phyloP scores from a whole-genome alignment of 2,113 vertebrate genomes.

The Bubo blakistoni region DNA sequence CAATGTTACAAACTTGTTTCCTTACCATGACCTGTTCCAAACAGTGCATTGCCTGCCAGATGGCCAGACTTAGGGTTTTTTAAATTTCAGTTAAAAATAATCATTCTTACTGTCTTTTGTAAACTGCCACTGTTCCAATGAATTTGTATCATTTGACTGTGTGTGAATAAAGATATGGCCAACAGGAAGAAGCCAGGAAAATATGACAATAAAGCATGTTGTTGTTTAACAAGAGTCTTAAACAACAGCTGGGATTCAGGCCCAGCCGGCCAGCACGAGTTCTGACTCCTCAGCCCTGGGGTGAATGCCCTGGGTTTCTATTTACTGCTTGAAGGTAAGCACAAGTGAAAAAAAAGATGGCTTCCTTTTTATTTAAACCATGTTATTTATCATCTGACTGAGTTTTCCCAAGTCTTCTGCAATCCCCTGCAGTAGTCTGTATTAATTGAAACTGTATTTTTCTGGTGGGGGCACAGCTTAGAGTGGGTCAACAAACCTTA shows the following conservation, averaged over 20 bases:
- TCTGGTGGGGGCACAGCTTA: neutral
- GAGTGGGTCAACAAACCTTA: constrained; percentile 12
- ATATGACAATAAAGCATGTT: neutral
- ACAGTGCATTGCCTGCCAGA: neutral
- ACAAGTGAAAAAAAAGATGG: neutral
- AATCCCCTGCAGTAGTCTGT: neutral
- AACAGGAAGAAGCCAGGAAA: constrained; percentile 8
- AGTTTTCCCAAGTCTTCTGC: neutral
- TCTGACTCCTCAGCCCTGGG: neutral
- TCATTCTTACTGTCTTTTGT: constrained; percentile 5
- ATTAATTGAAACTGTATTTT: neutral
- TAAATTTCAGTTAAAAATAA: neutral
- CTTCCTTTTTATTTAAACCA: neutral
- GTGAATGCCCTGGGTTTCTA: neutral
- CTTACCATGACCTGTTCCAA: neutral
- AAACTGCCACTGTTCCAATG: constrained; percentile 15
- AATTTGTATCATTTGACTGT: constrained; percentile 12
- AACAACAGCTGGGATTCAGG: neutral
- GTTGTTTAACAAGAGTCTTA: neutral
- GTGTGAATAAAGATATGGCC: neutral
- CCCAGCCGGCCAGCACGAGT: neutral
- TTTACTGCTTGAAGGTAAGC: neutral
- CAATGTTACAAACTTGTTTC: neutral
- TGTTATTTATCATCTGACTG: neutral
- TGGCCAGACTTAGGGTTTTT: neutral